A percentile compares a stretch with the other conserved stretches of the same genome.
These are phyloP conservation scores for Anolis sagrei DNA, from an alignment of 2,113 vertebrate genomes.

Conservation along the genomic window DNA sequence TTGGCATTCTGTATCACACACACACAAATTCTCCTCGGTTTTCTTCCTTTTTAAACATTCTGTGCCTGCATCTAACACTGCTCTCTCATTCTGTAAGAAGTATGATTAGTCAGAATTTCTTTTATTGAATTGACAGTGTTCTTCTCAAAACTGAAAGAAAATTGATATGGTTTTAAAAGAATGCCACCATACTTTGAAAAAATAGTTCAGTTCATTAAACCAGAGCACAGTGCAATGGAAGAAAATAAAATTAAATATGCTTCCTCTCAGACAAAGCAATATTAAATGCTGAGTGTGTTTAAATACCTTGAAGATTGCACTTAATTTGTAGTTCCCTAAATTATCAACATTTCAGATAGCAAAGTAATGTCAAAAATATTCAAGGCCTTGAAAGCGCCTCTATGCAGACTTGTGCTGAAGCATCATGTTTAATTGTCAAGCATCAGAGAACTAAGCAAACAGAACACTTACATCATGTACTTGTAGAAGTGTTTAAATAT, in stretches of 20 bases:
- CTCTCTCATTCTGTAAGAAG: neutral
- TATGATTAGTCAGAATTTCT: neutral
- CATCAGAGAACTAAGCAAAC: slow-evolving; percentile 20
- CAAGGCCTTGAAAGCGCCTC: neutral
- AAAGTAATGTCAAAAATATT: slow-evolving; percentile 9
- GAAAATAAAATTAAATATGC: neutral
- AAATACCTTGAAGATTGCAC: slow-evolving; percentile 18
- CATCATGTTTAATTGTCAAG: slow-evolving; percentile 35
- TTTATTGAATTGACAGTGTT: fast-evolving
- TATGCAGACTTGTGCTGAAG: slow-evolving; percentile 7
- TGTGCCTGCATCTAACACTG: neutral
- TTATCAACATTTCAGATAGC: slow-evolving; percentile 1
- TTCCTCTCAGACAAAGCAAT: neutral
- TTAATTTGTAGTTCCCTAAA: neutral
- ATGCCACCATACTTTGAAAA: neutral
- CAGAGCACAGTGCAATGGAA: slow-evolving; percentile 15
- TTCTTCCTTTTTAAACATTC: neutral
- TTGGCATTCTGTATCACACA: neutral
- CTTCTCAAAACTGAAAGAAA: slow-evolving; percentile 2
- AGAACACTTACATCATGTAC: neutral
- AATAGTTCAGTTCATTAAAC: neutral
- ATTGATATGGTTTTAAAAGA: neutral
- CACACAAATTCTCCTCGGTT: neutral
- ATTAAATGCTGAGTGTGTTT: neutral
- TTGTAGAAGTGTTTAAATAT: slow-evolving; percentile 14